Percentiles rank a stretch among this genome's conserved stretches.
phyloP scores from a whole-genome alignment of 2,113 vertebrate genomes.

The Carassius auratus region DNA sequence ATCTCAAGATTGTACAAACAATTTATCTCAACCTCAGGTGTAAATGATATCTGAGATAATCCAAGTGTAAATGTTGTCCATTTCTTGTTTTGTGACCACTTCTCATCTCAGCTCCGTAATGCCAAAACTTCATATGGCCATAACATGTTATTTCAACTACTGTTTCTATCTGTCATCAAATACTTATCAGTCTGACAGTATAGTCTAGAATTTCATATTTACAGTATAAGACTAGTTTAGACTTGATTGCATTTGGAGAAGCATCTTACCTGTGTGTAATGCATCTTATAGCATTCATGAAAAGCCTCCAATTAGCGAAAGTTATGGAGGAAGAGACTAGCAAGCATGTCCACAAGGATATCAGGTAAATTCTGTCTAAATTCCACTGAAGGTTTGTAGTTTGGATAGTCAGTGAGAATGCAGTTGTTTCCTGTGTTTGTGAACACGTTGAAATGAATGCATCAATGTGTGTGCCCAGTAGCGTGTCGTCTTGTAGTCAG shows the following conservation, averaged over 20 bases:
- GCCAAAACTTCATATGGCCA: not conserved
- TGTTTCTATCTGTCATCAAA: conserved; percentile 24
- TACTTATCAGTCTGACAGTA: not conserved
- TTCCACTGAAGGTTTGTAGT: not conserved
- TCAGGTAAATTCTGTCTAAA: not conserved
- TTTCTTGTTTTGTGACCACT: not conserved
- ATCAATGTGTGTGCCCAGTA: conserved; percentile 33
- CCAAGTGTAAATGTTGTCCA: not conserved
- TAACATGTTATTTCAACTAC: not conserved
- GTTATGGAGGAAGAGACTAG: not conserved
- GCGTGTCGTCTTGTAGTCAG: conserved; percentile 30
- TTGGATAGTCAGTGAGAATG: not conserved
- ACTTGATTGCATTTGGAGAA: conserved; percentile 9
- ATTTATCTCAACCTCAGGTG: not conserved
- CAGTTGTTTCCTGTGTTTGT: conserved; percentile 21
- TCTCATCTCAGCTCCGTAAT: not conserved
- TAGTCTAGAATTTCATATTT: conserved; percentile 10
- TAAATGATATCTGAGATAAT: not conserved
- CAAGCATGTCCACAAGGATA: conserved; percentile 21
- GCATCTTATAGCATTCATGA: conserved; percentile 58
- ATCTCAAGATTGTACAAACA: not conserved
- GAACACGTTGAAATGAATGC: conserved; percentile 14
- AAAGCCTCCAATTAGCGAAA: not conserved
- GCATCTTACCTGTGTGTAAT: conserved; percentile 70
- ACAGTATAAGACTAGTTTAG: not conserved